These are phyloP conservation scores for Trididemnum nubilum DNA, from an alignment of 23 tunicate genomes.

Conservation along the genomic window DNA sequence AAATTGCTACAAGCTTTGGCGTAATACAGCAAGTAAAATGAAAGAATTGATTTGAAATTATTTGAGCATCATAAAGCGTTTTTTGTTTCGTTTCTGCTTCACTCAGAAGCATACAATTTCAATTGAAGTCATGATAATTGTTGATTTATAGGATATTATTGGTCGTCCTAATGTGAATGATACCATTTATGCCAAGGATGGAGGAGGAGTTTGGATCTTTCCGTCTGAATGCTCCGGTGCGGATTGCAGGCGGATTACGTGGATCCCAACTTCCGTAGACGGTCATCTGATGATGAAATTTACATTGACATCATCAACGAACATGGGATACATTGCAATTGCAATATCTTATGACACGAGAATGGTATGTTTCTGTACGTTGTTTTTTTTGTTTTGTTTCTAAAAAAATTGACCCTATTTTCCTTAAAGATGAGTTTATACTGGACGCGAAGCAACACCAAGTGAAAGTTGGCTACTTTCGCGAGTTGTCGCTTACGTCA, in stretches of 20 bases:
- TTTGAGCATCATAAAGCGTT: too few relatives aligned
- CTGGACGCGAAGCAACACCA: too few relatives aligned
- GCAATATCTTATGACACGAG: neutral
- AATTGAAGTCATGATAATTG: neutral
- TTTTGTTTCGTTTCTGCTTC: neutral
- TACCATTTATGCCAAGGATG: neutral
- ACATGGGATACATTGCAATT: neutral
- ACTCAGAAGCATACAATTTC: neutral
- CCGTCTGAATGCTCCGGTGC: neutral
- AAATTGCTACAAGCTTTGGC: neutral
- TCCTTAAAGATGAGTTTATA: too few relatives aligned
- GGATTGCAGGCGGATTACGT: conserved; percentile 8
- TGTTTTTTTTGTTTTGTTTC: too few relatives aligned
- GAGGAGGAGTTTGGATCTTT: conserved; percentile 19
- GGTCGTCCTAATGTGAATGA: neutral
- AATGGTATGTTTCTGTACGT: neutral
- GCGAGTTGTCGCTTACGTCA: too few relatives aligned
- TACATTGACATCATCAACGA: neutral
- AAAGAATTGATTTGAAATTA: neutral
- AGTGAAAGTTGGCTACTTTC: too few relatives aligned
- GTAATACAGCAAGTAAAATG: neutral
- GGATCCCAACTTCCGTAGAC: neutral
- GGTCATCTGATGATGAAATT: neutral
- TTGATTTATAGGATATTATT: neutral
- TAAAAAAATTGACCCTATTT: too few relatives aligned